Evolutionary conservation across 2,113 vertebrate genomes (phyloP), one percentile per base, ranked within the genome.

Genomic region (Naja naja): DNA sequence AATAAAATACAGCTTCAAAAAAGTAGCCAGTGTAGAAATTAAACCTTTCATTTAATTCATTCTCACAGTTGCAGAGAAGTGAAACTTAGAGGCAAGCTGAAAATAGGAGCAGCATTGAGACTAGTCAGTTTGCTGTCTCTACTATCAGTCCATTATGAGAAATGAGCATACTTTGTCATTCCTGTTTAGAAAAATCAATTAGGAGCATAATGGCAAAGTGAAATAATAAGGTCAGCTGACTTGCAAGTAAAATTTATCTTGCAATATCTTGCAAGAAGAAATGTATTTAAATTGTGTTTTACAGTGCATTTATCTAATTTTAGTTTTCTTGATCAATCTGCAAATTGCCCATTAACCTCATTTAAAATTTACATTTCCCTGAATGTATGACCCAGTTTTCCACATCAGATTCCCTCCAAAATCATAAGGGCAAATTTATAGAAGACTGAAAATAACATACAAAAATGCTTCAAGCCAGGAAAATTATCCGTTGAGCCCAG

Each of bases 91-190:
- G 5, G 16, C 69, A 34, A 74, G 5, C n/a, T 81, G n/a, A 81
- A 81, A 81, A 81, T 81, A 39, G 6, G n/a, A n/a, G 69, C n/a
- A 20, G 16, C 0, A 0, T 30, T 64, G 60, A 30, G 27, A n/a
- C 4, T 14, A 0, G 6, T 81, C 0, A 0, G 16, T 39, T 81
- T 18, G 2, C n/a, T 39, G 2, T 39, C n/a, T n/a, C n/a, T 39
- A 39, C 69, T 81, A 20, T 74, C n/a, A 20, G 69, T 18, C 2
- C 39, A 81, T 39, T 81, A 39, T 81, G 6, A 81, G 69, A 39
- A 81, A 81, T 39, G 16, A 81, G n/a, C n/a, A 20, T 39, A 81
- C 1, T 81, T 81, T 39, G 16, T 81, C 69, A 39, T 81, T 81
- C 69, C 16, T 81, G 16, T 81, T 81, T 81, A 81, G 69, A 81